Evolutionary conservation across 1,140 invertebrate genomes (phyloP), one percentile per base, ranked within the genome.

Genomic region (Hyposmocoma kahamanoa): DNA sequence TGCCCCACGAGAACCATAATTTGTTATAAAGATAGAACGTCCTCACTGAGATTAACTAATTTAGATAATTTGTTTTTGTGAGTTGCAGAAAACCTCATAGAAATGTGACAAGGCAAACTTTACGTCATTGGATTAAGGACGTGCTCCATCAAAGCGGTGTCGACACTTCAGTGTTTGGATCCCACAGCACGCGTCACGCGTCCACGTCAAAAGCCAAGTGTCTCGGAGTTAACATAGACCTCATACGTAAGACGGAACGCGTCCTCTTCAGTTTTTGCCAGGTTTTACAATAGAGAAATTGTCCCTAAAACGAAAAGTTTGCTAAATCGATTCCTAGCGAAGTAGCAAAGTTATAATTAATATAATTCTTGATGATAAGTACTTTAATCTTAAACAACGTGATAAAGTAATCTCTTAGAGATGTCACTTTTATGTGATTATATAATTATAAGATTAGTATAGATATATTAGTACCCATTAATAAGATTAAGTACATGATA

Each of bases 171-270:
- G 24, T 50, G 10, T 66, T 47, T 39, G 24, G 50, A 4, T 50
- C 52, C n/a, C 59, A 65, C 30, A 56, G 52, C 17, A 62, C 59
- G 1, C 26, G 62, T 20, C 51, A 65, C 22, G 59, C 53, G 2
- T 41, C 62, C 2, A 48, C 59, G 3, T 63, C 60, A 34, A 38
- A 41, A 0, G 58, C 58, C 2, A 18, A 21, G 3, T 10, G 4
- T 8, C 38, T 41, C 38, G 38, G 38, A 5, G 18, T 41, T 5
- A 20, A 19, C 6, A 5, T 41, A 5, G 38, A 41, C 20, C 3
- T 41, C 15, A 41, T 41, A 6, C 15, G 38, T 6, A 18, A 20
- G 20, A 41, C 20, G 15, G 38, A 41, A 8, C 38, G 20, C 5
- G 3, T 5, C 15, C 9, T 41, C 38, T 8, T 19, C 15, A 19